phyloP scores from a whole-genome alignment of 2,888 invertebrate genomes.

The Oscheius sp. region DNA sequence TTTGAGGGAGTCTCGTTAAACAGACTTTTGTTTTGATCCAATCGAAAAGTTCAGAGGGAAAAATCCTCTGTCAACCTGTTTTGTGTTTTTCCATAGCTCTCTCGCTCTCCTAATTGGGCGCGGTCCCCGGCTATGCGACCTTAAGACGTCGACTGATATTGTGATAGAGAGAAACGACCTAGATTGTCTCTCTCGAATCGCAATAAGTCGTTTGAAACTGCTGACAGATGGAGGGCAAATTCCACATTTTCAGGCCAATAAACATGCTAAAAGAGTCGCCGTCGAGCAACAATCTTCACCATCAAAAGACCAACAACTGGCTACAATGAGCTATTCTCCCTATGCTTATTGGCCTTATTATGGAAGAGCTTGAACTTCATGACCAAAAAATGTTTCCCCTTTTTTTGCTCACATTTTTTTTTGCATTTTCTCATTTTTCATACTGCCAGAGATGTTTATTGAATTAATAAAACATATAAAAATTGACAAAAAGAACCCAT shows the following conservation, averaged over 20 bases:
- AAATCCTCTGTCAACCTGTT: neutral
- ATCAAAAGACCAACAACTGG: conserved; percentile 63
- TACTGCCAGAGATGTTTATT: conserved; percentile 20
- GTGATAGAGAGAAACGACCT: conserved; percentile 20
- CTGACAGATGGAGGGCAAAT: neutral
- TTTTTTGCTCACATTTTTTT: neutral
- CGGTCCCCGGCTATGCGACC: neutral
- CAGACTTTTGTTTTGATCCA: neutral
- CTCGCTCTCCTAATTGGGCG: conserved; percentile 18
- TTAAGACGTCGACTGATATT: conserved; percentile 24
- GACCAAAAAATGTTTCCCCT: neutral
- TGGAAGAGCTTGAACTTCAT: conserved; percentile 10
- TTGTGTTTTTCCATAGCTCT: neutral
- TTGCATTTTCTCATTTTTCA: conserved; percentile 16
- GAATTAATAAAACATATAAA: neutral
- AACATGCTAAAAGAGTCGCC: conserved; percentile 65
- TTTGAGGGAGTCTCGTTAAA: neutral
- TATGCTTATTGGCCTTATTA: conserved; percentile 69
- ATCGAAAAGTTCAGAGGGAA: neutral
- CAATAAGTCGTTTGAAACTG: conserved; percentile 22
- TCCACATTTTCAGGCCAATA: conserved; percentile 60
- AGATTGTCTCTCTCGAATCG: conserved; percentile 12
- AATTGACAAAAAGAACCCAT: conserved; percentile 21
- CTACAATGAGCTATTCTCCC: conserved; percentile 64
- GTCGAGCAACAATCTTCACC: conserved; percentile 53